Percentiles rank a stretch among this genome's conserved stretches.
phyloP scores from a whole-genome alignment of 2,797 vertebrate species.

The Microtus californicus region DNA sequence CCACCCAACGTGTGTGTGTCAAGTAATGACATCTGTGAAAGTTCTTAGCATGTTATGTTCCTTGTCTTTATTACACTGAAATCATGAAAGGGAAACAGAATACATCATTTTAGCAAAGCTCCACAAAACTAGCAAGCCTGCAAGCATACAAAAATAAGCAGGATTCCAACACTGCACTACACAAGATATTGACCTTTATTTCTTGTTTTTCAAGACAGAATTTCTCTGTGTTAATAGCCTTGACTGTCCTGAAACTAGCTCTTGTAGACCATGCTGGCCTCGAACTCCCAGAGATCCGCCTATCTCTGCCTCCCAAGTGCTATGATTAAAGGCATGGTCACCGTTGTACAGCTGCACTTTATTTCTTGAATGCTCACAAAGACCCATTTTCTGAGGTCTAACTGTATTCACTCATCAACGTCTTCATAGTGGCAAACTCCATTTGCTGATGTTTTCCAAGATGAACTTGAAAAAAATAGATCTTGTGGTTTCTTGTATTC shows the following conservation, averaged over 20 bases:
- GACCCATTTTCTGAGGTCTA: not conserved
- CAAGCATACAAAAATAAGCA: not conserved
- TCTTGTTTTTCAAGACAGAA: not conserved
- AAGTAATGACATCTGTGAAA: slow-evolving; percentile 42
- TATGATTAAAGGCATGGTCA: no score
- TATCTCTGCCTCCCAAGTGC: no score
- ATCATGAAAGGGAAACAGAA: slow-evolving; percentile 40
- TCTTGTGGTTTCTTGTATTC: not conserved
- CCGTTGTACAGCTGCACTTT: not conserved
- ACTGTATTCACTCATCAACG: not conserved
- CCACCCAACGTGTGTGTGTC: not conserved
- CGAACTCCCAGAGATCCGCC: no score
- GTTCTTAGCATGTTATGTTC: slow-evolving; percentile 10
- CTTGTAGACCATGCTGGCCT: no score
- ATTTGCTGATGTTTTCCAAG: slow-evolving; percentile 8
- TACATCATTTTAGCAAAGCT: slow-evolving; percentile 43
- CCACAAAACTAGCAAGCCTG: slow-evolving; percentile 26
- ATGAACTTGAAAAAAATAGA: slow-evolving; percentile 16
- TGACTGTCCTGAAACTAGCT: no score
- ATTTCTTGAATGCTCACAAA: slow-evolving; percentile 1
- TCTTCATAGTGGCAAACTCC: not conserved
- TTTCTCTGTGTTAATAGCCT: no score
- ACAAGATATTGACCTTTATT: not conserved
- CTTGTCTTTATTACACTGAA: slow-evolving; percentile 19
- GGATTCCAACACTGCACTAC: not conserved